These are phyloP conservation scores for Chelonus formosanus DNA, from an alignment of 2,888 invertebrate genomes.

Conservation along the genomic window DNA sequence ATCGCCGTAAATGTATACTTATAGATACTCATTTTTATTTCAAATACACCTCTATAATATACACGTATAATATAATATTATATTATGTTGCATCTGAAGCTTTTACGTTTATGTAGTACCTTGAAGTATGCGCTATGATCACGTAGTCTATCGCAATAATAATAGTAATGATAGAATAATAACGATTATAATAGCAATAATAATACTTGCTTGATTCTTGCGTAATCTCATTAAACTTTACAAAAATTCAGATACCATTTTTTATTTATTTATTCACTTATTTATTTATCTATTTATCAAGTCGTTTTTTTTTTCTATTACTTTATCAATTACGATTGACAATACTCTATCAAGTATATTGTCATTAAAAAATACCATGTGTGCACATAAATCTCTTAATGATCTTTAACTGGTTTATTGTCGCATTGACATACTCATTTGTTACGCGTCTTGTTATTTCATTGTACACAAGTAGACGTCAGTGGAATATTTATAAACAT, in stretches of 20 bases:
- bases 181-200: slow-evolving; percentile 25
- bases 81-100: background rate
- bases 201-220: slow-evolving; percentile 31
- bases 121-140: slow-evolving; percentile 31
- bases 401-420: too few relatives aligned
- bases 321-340: too few relatives aligned
- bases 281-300: background rate
- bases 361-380: too few relatives aligned
- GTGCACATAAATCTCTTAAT: too few relatives aligned
- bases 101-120: slow-evolving; percentile 21
- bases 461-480: too few relatives aligned
- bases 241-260: slow-evolving; percentile 2
- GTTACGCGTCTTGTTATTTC: too few relatives aligned
- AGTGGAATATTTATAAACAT: too few relatives aligned
- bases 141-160: slow-evolving; percentile 36
- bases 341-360: too few relatives aligned
- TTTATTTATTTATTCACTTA: slow-evolving; percentile 6
- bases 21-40: slow-evolving; percentile 9
- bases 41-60: slow-evolving; percentile 2
- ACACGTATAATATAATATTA: slow-evolving; percentile 3
- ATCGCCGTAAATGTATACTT: slow-evolving; percentile 8
- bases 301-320: too few relatives aligned
- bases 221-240: slow-evolving; percentile 28
- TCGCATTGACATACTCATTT: too few relatives aligned
- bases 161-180: slow-evolving; percentile 34